Conservation (phyloP, 2,113 vertebrate genomes). For the Corythoichthys haematopterus region DNA sequence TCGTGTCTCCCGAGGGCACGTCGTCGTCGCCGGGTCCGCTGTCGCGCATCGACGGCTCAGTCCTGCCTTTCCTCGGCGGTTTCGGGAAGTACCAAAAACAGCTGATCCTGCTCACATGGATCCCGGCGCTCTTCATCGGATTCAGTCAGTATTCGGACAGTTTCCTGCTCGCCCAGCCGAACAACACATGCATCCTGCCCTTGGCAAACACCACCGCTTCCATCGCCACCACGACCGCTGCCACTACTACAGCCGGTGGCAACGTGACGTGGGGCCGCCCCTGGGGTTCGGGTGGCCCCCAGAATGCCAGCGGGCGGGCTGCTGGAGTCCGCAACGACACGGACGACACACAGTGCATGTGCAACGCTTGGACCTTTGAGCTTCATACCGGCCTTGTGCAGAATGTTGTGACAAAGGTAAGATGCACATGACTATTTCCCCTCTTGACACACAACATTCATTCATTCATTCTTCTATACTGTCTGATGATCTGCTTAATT, state of each 20-base stretch:
- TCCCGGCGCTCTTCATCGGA: slow-evolving; percentile 90
- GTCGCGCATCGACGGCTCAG: slow-evolving; percentile 81
- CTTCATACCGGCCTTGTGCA: slow-evolving; percentile 82
- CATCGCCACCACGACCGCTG: neutral
- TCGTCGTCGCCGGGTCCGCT: slow-evolving; percentile 68
- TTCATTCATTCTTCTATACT: neutral
- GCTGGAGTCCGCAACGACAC: slow-evolving; percentile 40
- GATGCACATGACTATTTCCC: slow-evolving; percentile 15
- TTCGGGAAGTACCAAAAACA: slow-evolving; percentile 87
- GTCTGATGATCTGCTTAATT: neutral
- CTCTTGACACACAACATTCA: neutral
- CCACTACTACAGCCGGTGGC: neutral
- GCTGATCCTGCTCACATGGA: slow-evolving; percentile 91
- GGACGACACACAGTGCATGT: slow-evolving; percentile 68
- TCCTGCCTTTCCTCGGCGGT: slow-evolving; percentile 86
- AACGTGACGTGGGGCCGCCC: slow-evolving; percentile 51
- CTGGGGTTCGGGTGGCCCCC: slow-evolving; percentile 34
- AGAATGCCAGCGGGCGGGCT: slow-evolving; percentile 36
- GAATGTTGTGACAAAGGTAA: slow-evolving; percentile 95
- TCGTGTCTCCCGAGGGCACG: slow-evolving; percentile 65
- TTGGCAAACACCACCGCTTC: slow-evolving; percentile 31
- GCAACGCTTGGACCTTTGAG: slow-evolving; percentile 78
- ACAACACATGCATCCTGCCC: slow-evolving; percentile 75
- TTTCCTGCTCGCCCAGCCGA: slow-evolving; percentile 86
- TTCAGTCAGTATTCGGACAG: slow-evolving; percentile 94